Percentiles rank a stretch among this genome's conserved stretches.
Evolutionary conservation across 2,888 invertebrate genomes (phyloP).

Genomic region (Esperia sulphurella): DNA sequence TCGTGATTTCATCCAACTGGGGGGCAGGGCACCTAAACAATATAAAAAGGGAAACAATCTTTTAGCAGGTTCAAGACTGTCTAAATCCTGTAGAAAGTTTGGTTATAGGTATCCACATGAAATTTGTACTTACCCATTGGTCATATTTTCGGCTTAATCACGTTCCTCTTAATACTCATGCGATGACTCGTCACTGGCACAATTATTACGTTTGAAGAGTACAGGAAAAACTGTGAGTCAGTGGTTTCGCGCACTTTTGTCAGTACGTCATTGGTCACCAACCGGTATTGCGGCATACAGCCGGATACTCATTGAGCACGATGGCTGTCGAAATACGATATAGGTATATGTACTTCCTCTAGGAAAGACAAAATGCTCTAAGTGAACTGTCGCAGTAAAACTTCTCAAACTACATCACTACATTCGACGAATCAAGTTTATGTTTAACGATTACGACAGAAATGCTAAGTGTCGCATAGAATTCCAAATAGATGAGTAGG

Average conservation of each 20-base stretch:
- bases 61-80: slow-evolving; percentile 10
- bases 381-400: neutral
- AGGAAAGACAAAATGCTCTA: neutral
- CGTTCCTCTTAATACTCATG: slow-evolving; percentile 15
- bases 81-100: slow-evolving; percentile 23
- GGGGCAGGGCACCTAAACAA: no score
- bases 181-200: slow-evolving; percentile 29
- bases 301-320: slow-evolving; percentile 24
- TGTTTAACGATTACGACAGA: neutral
- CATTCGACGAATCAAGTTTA: slow-evolving; percentile 1
- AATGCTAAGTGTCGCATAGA: neutral
- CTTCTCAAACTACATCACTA: neutral
- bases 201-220: slow-evolving; percentile 37
- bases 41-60: no score
- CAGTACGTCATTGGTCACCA: slow-evolving; percentile 49
- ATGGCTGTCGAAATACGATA: neutral
- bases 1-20: no score
- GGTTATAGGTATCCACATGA: neutral
- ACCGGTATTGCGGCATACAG: slow-evolving; percentile 32
- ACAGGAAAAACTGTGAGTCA: slow-evolving; percentile 62
- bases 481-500: neutral
- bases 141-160: slow-evolving; percentile 15
- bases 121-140: slow-evolving; percentile 6
- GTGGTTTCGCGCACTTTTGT: slow-evolving; percentile 70
- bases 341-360: neutral